phyloP scores from a whole-genome alignment of 2,797 vertebrate genomes.

The Remorina albescens region DNA sequence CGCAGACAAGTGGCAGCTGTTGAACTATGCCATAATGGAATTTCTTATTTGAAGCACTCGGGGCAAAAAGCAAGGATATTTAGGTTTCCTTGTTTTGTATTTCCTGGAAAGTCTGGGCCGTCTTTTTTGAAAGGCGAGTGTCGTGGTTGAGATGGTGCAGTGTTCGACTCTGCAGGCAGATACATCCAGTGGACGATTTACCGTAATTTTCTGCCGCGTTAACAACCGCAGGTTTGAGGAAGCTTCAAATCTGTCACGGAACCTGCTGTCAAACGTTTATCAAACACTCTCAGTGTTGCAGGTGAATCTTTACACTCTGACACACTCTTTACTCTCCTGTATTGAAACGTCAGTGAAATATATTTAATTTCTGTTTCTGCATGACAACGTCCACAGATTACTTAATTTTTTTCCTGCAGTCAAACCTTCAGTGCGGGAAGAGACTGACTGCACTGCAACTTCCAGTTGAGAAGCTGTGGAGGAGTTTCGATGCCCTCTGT shows the following conservation, averaged over 20 bases:
- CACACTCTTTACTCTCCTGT: neutral
- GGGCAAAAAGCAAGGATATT: constrained; percentile 50
- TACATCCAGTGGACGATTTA: neutral
- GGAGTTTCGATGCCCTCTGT: constrained; percentile 2
- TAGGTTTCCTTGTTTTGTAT: constrained; percentile 35
- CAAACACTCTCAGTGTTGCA: neutral
- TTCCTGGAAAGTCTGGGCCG: constrained; percentile 43
- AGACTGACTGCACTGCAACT: neutral
- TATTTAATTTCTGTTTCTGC: constrained; percentile 27
- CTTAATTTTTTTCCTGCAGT: constrained; percentile 38
- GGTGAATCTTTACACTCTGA: neutral
- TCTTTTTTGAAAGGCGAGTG: constrained; percentile 28
- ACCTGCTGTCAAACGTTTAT: neutral
- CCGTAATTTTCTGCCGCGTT: neutral
- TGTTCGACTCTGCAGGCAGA: constrained; percentile 28
- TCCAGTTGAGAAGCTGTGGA: constrained; percentile 20
- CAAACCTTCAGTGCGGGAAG: constrained; percentile 29
- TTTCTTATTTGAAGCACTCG: constrained; percentile 61
- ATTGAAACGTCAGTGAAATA: constrained; percentile 27
- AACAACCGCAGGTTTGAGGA: constrained; percentile 1
- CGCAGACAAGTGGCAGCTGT: constrained; percentile 68
- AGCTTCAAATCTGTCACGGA: neutral
- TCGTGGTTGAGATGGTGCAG: constrained; percentile 7
- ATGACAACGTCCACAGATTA: constrained; percentile 22
- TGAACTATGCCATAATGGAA: constrained; percentile 69